Conservation (phyloP, 2,888 invertebrate species). For the Sceliomorpha sp. region DNA sequence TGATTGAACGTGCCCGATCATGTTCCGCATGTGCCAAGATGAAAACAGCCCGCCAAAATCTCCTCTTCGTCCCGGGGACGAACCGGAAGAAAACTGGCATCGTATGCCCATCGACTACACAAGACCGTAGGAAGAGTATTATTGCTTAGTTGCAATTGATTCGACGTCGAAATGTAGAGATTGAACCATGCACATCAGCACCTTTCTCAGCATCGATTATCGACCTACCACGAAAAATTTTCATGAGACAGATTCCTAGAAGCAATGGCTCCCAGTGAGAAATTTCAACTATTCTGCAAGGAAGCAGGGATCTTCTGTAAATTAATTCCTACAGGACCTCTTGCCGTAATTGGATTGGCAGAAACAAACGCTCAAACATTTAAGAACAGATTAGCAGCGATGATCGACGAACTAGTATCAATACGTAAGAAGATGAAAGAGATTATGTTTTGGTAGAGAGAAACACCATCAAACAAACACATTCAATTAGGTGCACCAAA, state of each 20-base stretch:
- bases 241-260: conserved; percentile 53
- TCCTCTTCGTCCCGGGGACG: conserved; percentile 44
- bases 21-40: conserved; percentile 39
- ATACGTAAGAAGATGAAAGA: conserved; percentile 19
- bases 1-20: conserved; percentile 22
- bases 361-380: too few relatives aligned
- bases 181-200: conserved; percentile 41
- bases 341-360: too few relatives aligned
- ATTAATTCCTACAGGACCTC: too few relatives aligned
- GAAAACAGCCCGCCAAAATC: conserved; percentile 38
- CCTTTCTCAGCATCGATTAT: conserved; percentile 34
- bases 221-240: conserved; percentile 35
- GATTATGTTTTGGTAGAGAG: conserved; percentile 29
- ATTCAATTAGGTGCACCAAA: too few relatives aligned
- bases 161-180: conserved; percentile 58
- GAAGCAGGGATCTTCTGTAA: too few relatives aligned
- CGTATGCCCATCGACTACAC: too few relatives aligned
- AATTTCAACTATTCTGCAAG: conserved; percentile 33
- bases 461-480: conserved; percentile 16
- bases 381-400: conserved; percentile 8
- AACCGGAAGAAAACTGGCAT: too few relatives aligned
- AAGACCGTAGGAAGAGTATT: conserved; percentile 15
- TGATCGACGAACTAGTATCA: conserved; percentile 9
- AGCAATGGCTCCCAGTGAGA: too few relatives aligned
- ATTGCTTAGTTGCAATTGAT: conserved; percentile 51